These are phyloP conservation scores for Balaeniceps rex DNA, from an alignment of 2,113 vertebrate species.

Conservation along the genomic window DNA sequence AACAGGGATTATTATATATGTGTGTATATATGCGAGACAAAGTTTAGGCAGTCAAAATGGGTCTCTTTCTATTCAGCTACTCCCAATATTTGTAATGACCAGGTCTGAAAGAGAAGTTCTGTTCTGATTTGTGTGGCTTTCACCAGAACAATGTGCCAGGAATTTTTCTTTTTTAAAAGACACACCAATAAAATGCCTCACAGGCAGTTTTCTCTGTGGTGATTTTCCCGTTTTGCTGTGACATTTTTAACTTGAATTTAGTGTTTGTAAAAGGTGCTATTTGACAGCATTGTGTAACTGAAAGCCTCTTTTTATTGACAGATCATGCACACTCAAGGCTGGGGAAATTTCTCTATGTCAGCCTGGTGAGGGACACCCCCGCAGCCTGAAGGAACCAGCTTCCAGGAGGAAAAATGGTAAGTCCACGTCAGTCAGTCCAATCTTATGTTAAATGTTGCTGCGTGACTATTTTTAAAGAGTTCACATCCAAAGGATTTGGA, in stretches of 20 bases:
- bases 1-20: not conserved
- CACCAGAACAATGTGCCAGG: not conserved
- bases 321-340: not conserved
- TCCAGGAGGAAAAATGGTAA: not conserved
- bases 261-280: slow-evolving; percentile 7
- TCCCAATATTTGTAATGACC: not conserved
- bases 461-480: not conserved
- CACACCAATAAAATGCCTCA: not conserved
- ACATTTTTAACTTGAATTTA: slow-evolving; percentile 36
- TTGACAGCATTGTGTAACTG: slow-evolving; percentile 14
- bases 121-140: not conserved
- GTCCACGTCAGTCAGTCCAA: not conserved
- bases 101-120: not conserved
- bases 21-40: not conserved
- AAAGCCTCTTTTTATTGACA: slow-evolving; percentile 28
- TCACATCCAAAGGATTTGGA: not conserved
- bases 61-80: not conserved
- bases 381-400: not conserved
- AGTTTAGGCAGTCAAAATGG: not conserved
- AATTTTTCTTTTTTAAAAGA: not conserved
- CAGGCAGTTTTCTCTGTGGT: not conserved
- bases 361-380: not conserved
- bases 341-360: not conserved
- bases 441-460: not conserved
- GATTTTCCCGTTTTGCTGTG: slow-evolving; percentile 16